Percentiles rank a stretch among this genome's conserved stretches.
Conservation (phyloP, 2,888 invertebrate genomes). For the Ophion ellenae region DNA sequence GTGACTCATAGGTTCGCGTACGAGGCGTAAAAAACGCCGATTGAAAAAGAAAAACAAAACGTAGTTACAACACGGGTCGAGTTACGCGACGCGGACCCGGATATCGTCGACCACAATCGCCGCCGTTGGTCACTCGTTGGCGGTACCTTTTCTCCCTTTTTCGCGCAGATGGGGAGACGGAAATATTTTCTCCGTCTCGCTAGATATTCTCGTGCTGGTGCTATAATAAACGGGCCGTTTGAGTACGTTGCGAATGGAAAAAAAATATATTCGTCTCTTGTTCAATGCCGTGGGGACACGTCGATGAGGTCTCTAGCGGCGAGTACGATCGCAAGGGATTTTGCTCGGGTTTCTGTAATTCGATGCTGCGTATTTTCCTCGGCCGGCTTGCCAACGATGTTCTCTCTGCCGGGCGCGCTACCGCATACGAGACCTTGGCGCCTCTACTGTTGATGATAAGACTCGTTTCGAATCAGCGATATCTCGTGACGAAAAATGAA, state of each 20-base stretch:
- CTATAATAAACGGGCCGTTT: neutral
- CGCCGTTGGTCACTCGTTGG: neutral
- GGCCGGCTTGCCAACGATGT: neutral
- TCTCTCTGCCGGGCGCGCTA: neutral
- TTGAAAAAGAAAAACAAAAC: neutral
- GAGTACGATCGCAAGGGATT: neutral
- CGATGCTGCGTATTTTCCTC: neutral
- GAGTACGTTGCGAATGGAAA: too few relatives aligned
- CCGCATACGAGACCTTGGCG: neutral
- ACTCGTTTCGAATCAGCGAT: neutral
- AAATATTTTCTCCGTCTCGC: neutral
- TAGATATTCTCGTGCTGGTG: neutral
- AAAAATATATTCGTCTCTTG: too few relatives aligned
- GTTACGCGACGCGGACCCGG: neutral
- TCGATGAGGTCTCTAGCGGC: too few relatives aligned
- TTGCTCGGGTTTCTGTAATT: neutral
- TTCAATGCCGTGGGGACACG: too few relatives aligned
- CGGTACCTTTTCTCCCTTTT: neutral
- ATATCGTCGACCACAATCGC: neutral
- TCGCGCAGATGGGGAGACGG: neutral
- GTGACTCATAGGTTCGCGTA: neutral
- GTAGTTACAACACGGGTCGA: neutral
- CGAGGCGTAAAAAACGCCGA: neutral
- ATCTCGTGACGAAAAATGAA: neutral
- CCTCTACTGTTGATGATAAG: neutral